Evolutionary conservation across 2,888 invertebrate genomes (phyloP), one percentile per base, ranked within the genome.

Genomic region (Apotomis turbidana): DNA sequence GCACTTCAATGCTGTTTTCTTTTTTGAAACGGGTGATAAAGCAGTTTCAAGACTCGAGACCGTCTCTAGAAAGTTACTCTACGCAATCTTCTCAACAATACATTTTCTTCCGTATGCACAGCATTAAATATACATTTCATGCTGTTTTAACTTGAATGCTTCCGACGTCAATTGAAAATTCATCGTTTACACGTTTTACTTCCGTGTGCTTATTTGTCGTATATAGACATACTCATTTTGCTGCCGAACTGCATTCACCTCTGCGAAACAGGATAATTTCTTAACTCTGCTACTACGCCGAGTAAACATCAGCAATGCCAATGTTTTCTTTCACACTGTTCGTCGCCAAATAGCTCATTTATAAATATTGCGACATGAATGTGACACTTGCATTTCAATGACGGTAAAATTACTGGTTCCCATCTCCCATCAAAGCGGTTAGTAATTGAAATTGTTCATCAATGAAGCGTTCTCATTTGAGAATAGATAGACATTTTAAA

Each of bases 1-100:
- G 75, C 75, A 75, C 78, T 81, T 79, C 79, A 80, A 78, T 77
- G 70, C 81, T 79, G 81, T 83, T 81, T 81, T 78, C 74, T 79
- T 82, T 81, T 76, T 78, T 81, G 79, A 80, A 81, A 81, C 79
- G 80, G 76, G 77, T 75, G 76, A 77, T 78, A 75, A 80, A 76
- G 76, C 75, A 73, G 77, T 76, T 78, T 75, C 44, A 46, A 59
- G 59, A 44, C 15, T 46, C 36, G 44, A 13, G 36, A 46, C 44
- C 6, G 44, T 36, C n/a, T n/a, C 27, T 52, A 59, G 52, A 59
- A 64, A 64, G 52, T 46, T 46, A 27, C 13, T 41, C 36, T 5
- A n/a, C 12, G 49, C 36, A 62, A n/a, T 13, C 6, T 36, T 9
- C 36, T 51, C 9, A 12, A 9, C 49, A 49, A 9, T 10, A 57